Evolutionary conservation across 64 coral and sea anemone genomes (phyloP).

Genomic region (Pocillopora verrucosa): DNA sequence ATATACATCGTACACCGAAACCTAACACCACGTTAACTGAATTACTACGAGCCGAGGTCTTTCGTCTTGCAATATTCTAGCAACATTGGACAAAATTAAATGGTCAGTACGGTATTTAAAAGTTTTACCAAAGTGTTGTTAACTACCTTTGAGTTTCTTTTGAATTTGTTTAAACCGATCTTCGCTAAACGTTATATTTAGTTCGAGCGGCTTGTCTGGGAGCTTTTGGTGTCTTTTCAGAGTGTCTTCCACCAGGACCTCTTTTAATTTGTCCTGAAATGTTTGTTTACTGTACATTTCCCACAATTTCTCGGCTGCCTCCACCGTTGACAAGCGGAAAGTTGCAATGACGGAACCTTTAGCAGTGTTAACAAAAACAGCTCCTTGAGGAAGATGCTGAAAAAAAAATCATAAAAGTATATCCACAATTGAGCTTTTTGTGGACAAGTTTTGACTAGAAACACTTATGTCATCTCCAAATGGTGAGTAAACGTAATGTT

Average conservation of each 20-base stretch:
- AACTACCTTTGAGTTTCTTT: conserved; percentile 14
- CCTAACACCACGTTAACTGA: too few species aligned
- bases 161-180: conserved; percentile 2
- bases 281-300: conserved; percentile 50
- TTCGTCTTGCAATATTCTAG: too few species aligned
- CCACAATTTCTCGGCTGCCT: conserved; percentile 45
- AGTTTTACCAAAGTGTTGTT: not conserved
- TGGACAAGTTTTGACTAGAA: too few species aligned
- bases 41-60: too few species aligned
- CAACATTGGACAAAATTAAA: too few species aligned
- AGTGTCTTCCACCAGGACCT: not conserved
- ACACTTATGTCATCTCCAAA: too few species aligned
- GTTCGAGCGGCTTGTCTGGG: not conserved
- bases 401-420: not conserved
- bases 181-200: not conserved
- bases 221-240: not conserved
- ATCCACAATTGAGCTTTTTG: too few species aligned
- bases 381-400: conserved; percentile 56
- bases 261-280: conserved; percentile 5
- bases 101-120: conserved; percentile 25
- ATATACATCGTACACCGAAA: too few species aligned
- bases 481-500: too few species aligned
- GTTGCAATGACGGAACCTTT: conserved; percentile 18
- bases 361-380: conserved; percentile 29
- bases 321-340: conserved; percentile 54